Conservation (phyloP, 2,888 invertebrate species). For the Apamea anceps region DNA sequence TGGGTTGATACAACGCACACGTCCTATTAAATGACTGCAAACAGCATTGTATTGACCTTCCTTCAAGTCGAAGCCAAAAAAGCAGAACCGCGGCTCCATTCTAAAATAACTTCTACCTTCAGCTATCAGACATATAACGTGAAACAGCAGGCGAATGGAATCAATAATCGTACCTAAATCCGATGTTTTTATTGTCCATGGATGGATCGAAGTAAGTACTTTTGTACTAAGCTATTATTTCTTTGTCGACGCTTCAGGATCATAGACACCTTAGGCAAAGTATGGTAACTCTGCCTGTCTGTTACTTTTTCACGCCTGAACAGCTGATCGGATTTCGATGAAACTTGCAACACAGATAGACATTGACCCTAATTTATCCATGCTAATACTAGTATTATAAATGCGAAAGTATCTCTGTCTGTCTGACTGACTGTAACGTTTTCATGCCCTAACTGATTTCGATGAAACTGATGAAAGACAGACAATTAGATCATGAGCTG, state of each 20-base stretch:
- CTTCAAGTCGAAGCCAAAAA: not conserved
- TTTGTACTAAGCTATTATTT: not conserved
- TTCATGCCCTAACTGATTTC: not conserved
- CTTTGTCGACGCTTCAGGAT: not conserved
- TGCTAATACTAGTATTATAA: not conserved
- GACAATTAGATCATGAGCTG: not conserved
- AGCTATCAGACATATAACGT: not conserved
- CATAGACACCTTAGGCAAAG: not conserved
- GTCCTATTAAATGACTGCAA: not conserved
- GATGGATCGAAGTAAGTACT: not conserved
- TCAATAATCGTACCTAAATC: constrained; percentile 6
- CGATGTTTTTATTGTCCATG: not conserved
- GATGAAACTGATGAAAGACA: not conserved
- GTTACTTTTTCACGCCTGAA: not conserved
- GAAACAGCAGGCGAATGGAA: not conserved
- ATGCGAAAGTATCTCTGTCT: not conserved
- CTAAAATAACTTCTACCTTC: not conserved
- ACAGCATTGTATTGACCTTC: not conserved
- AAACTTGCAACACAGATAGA: not conserved
- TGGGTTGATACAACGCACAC: no score
- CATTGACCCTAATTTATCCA: not conserved
- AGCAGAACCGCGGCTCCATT: not conserved
- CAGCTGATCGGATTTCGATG: not conserved
- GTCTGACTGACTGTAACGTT: not conserved
- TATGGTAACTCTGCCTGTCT: not conserved